Evolutionary conservation across 2,888 invertebrate species (phyloP).

Genomic region (Didymodactylos carnosus): DNA sequence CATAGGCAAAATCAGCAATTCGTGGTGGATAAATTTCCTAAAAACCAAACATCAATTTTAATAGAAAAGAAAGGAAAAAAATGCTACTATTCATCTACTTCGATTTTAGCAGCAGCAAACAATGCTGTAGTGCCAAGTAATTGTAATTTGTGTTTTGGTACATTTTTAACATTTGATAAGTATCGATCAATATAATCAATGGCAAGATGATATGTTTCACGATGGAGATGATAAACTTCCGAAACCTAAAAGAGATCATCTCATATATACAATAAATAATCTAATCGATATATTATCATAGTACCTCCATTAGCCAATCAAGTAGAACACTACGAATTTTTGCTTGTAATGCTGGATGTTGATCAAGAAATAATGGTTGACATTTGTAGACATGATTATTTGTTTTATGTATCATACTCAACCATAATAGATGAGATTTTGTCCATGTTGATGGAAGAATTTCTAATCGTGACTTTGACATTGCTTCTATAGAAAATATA

Average conservation of each 20-base stretch:
- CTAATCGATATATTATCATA: no score
- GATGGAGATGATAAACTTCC: constrained; percentile 77
- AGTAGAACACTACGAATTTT: neutral
- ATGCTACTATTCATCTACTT: constrained; percentile 36
- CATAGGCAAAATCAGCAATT: constrained; percentile 76
- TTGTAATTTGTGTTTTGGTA: constrained; percentile 71
- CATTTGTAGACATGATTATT: neutral
- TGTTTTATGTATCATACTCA: neutral
- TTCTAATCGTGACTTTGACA: neutral
- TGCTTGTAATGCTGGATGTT: neutral
- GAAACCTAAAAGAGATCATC: constrained; percentile 53
- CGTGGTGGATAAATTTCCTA: constrained; percentile 92
- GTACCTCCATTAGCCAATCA: neutral
- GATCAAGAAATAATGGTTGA: neutral
- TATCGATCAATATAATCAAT: constrained; percentile 86
- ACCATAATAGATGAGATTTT: neutral
- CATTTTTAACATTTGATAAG: constrained; percentile 48
- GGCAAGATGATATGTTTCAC: constrained; percentile 83
- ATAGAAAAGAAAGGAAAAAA: neutral
- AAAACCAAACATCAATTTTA: constrained; percentile 14
- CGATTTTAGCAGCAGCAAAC: constrained; percentile 78
- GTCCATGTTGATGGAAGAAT: neutral
- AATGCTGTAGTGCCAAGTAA: constrained; percentile 81
- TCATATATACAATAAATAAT: no score
- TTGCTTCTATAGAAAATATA: neutral